Conservation (phyloP, 2,113 vertebrate species). For the Fregata magnificens region DNA sequence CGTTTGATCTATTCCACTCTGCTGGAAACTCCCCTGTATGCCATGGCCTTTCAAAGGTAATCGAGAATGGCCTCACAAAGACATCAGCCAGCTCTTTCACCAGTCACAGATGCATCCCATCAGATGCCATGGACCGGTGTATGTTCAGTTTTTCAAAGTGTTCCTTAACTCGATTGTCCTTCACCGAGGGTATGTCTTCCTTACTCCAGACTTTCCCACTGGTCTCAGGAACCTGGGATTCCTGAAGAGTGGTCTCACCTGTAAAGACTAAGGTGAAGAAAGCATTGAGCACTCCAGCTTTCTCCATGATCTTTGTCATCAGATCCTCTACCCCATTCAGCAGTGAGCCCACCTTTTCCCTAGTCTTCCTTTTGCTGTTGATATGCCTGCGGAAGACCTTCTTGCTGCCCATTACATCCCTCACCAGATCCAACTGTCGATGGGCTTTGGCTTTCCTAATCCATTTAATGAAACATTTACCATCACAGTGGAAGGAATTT, state of each 20-base stretch:
- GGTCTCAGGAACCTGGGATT: background rate
- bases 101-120: background rate
- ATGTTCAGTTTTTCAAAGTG: background rate
- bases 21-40: background rate
- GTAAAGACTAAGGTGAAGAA: background rate
- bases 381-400: background rate
- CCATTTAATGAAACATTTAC: background rate
- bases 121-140: background rate
- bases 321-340: background rate
- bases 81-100: background rate
- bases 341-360: background rate
- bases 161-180: background rate
- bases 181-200: background rate
- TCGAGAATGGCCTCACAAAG: background rate
- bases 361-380: background rate
- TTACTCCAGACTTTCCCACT: background rate
- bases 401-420: background rate
- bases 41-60: background rate
- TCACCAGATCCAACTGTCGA: background rate
- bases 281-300: background rate
- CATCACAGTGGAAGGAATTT: background rate
- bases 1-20: background rate
- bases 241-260: background rate
- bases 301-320: background rate
- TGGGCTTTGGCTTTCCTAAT: background rate